Evolutionary conservation across 2,797 vertebrate species (phyloP).

Genomic region (Sciurus vulgaris): DNA sequence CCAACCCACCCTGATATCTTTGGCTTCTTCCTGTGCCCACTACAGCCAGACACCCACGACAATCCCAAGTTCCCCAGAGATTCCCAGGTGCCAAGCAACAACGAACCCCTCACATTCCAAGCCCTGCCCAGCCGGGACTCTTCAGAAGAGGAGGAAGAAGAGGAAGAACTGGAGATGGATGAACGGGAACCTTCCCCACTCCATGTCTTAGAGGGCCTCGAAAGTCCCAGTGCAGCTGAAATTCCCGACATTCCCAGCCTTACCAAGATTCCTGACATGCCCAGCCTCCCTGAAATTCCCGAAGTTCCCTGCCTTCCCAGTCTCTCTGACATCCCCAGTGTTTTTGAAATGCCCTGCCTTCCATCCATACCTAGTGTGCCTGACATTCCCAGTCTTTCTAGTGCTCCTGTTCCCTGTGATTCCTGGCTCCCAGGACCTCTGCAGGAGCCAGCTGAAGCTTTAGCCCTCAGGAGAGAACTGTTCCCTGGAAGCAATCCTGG

Average conservation of each 20-base stretch:
- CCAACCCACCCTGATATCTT: neutral
- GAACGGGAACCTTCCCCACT: conserved; percentile 77
- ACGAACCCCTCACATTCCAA: neutral
- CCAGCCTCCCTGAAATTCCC: conserved; percentile 64
- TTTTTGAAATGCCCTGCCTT: conserved; percentile 76
- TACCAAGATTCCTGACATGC: neutral
- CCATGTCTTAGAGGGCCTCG: conserved; percentile 75
- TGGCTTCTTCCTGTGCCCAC: conserved; percentile 12
- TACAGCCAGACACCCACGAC: conserved; percentile 22
- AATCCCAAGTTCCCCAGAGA: conserved; percentile 62
- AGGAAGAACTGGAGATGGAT: conserved; percentile 63
- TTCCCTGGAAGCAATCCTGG: neutral
- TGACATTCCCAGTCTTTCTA: neutral
- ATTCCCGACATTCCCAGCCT: conserved; percentile 60
- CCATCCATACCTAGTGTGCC: conserved; percentile 62
- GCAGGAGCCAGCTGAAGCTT: neutral
- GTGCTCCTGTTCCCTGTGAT: conserved; percentile 7
- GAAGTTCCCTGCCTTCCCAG: conserved; percentile 57
- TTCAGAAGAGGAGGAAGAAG: conserved; percentile 80
- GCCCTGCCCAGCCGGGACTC: conserved; percentile 77
- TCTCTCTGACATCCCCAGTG: conserved; percentile 61
- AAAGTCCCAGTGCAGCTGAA: conserved; percentile 58
- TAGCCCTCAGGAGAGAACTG: conserved; percentile 45
- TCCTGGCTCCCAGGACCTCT: conserved; percentile 65
- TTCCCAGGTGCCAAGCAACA: neutral